Evolutionary conservation across 2,113 vertebrate species (phyloP).

Genomic region (Rutilus rutilus): DNA sequence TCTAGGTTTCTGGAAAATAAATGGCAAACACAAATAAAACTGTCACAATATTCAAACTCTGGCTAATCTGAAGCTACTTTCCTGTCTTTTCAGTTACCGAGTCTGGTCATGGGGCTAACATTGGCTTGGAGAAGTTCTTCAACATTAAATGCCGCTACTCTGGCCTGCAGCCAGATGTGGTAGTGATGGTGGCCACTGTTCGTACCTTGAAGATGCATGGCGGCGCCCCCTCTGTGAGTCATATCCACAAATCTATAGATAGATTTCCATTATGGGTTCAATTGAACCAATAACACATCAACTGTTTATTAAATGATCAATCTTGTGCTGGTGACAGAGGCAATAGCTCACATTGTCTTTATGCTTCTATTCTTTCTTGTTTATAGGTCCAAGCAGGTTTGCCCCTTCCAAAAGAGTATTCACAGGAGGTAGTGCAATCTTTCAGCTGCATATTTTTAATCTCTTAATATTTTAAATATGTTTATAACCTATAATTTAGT

Average conservation of each 20-base stretch:
- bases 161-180: constrained; percentile 80
- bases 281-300: background rate
- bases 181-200: constrained; percentile 84
- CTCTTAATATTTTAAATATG: background rate
- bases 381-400: constrained; percentile 80
- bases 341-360: constrained; percentile 5
- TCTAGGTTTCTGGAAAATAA: background rate
- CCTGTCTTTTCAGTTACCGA: constrained; percentile 81
- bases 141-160: constrained; percentile 87
- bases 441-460: background rate
- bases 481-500: background rate
- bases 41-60: background rate
- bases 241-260: background rate
- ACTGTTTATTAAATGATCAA: background rate
- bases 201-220: constrained; percentile 86
- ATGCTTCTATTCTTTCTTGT: background rate
- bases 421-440: constrained; percentile 76
- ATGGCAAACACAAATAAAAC: background rate
- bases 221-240: constrained; percentile 82
- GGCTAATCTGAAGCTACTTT: background rate
- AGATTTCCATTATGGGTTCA: too few species aligned
- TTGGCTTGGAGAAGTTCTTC: constrained; percentile 90
- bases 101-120: constrained; percentile 85
- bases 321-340: background rate
- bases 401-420: constrained; percentile 80